Percentiles rank a stretch among this genome's conserved stretches.
phyloP scores from a whole-genome alignment of 2,797 vertebrate species.

The Mastacembelus armatus region DNA sequence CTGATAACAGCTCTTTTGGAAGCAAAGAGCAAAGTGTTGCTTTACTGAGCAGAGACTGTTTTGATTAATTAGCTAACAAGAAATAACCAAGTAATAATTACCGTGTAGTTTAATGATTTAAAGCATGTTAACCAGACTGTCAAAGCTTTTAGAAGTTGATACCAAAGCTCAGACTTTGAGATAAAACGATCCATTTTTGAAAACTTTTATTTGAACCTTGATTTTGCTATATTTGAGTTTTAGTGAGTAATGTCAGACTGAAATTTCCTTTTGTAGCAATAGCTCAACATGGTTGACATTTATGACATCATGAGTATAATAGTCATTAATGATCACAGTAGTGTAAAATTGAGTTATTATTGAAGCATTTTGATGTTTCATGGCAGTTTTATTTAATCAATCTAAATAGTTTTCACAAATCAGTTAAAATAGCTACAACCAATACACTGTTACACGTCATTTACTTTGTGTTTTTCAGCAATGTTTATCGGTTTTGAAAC shows the following conservation, averaged over 20 bases:
- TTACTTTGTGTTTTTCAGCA: too few relatives aligned
- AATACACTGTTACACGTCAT: too few relatives aligned
- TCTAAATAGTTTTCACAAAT: too few relatives aligned
- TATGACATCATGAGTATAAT: too few relatives aligned
- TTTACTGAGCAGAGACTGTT: constrained; percentile 22
- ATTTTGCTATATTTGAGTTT: background rate
- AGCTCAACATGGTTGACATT: too few relatives aligned
- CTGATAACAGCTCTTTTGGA: constrained; percentile 56
- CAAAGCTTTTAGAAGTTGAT: background rate
- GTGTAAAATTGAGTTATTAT: too few relatives aligned
- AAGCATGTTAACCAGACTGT: background rate
- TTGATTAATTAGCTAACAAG: constrained; percentile 30
- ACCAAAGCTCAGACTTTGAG: background rate
- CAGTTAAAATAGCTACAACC: too few relatives aligned
- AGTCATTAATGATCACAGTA: background rate
- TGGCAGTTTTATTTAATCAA: background rate
- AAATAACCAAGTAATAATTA: background rate
- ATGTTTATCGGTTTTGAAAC: too few relatives aligned
- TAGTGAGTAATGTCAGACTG: too few relatives aligned
- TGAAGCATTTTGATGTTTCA: too few relatives aligned
- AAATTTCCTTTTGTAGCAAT: too few relatives aligned
- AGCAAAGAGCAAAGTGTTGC: constrained; percentile 28
- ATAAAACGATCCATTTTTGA: background rate
- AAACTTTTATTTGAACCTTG: background rate
- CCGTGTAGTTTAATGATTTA: background rate